phyloP scores from a whole-genome alignment of 2,888 invertebrate genomes.

The Flexamia atlantica region DNA sequence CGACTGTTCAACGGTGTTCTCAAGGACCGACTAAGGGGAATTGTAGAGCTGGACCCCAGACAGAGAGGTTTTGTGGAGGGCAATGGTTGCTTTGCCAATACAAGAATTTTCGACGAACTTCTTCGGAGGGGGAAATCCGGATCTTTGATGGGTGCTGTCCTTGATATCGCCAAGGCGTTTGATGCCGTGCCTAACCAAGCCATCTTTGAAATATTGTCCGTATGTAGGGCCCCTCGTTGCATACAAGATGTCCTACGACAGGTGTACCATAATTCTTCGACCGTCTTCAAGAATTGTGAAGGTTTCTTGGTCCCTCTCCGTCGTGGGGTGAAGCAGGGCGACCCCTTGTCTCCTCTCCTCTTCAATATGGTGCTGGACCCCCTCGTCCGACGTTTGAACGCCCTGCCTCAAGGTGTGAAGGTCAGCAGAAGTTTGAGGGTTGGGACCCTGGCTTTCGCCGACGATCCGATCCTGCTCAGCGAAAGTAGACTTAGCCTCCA shows the following conservation, averaged over 20 bases:
- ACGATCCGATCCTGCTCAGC: constrained; percentile 64
- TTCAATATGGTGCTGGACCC: constrained; percentile 66
- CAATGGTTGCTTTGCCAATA: constrained; percentile 68
- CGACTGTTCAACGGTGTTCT: constrained; percentile 71
- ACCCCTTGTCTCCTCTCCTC: constrained; percentile 65
- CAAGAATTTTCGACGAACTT: constrained; percentile 61
- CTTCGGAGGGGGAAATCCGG: constrained; percentile 33
- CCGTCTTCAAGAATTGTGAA: no score
- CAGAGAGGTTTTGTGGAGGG: constrained; percentile 72
- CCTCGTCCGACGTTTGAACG: constrained; percentile 46
- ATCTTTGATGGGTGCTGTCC: constrained; percentile 58
- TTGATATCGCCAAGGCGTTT: constrained; percentile 69
- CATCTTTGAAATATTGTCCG: constrained; percentile 52
- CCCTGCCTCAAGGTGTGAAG: constrained; percentile 2
- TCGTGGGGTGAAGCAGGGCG: constrained; percentile 66
- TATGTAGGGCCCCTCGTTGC: no score
- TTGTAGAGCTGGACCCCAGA: constrained; percentile 67
- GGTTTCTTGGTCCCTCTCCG: not conserved
- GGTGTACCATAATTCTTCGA: no score
- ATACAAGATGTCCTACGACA: no score
- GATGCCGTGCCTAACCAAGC: constrained; percentile 68
- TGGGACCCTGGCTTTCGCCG: constrained; percentile 66
- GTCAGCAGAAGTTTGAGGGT: not conserved
- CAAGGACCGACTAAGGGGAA: constrained; percentile 69
- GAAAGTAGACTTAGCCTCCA: constrained; percentile 43